Percentiles rank a stretch among this genome's conserved stretches.
Evolutionary conservation across 2,797 vertebrate genomes (phyloP).

Genomic region (Morus bassanus): DNA sequence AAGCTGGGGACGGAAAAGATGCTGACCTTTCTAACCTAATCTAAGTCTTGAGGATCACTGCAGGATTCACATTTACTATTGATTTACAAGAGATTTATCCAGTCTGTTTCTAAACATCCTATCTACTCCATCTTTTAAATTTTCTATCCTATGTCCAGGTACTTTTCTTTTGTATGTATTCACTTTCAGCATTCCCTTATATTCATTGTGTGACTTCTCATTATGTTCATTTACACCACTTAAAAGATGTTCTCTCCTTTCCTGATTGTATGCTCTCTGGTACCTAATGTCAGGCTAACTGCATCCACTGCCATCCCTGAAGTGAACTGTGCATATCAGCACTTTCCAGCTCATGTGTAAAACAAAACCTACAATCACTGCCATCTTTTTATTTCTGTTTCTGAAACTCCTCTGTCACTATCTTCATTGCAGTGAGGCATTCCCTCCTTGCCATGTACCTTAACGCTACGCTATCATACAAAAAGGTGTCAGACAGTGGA

Average conservation of each 20-base stretch:
- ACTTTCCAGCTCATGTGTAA: not conserved
- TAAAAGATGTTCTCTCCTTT: not conserved
- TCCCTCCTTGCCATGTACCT: not conserved
- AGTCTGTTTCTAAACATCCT: not conserved
- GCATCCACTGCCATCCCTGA: not conserved
- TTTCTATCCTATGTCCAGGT: not conserved
- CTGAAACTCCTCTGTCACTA: not conserved
- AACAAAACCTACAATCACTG: not conserved
- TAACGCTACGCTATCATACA: not conserved
- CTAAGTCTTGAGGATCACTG: not conserved
- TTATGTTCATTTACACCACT: not conserved
- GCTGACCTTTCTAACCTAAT: not conserved
- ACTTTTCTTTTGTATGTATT: not conserved
- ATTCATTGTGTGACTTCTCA: not conserved
- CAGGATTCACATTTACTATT: not conserved
- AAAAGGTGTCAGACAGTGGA: not conserved
- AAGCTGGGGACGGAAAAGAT: not conserved
- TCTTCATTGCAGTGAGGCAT: not conserved
- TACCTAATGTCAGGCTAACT: not conserved
- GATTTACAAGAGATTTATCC: not conserved
- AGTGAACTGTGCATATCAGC: not conserved
- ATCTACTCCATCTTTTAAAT: not conserved
- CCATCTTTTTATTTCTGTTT: not conserved
- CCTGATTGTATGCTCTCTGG: not conserved
- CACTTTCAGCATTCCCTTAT: not conserved